These are phyloP conservation scores for Enhydra lutris DNA, from an alignment of 2,113 vertebrate genomes.

Conservation along the genomic window DNA sequence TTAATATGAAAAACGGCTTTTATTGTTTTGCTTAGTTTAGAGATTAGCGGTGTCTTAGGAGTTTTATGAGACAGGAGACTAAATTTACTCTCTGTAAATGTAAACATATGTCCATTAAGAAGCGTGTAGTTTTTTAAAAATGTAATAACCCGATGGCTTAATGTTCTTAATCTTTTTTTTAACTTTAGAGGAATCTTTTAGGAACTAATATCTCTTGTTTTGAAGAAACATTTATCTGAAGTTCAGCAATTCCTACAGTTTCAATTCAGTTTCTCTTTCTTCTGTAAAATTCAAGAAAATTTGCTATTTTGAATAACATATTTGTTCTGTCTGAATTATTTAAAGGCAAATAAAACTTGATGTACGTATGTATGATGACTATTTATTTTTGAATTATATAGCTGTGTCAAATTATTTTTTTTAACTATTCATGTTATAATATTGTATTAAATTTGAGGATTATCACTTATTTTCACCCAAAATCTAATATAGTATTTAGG, in stretches of 20 bases:
- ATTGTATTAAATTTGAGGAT: conserved; percentile 28
- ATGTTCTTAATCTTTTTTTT: conserved; percentile 67
- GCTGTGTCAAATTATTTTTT: conserved; percentile 40
- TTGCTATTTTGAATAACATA: conserved; percentile 43
- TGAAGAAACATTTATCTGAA: conserved; percentile 72
- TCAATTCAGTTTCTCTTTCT: conserved; percentile 71
- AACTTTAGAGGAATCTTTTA: conserved; percentile 66
- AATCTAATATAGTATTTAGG: background rate
- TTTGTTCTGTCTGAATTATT: conserved; percentile 46
- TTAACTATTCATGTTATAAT: background rate
- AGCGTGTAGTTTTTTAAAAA: conserved; percentile 35
- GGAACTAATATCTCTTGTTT: conserved; percentile 70
- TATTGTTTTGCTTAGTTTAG: conserved; percentile 43
- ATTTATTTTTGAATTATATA: conserved; percentile 34
- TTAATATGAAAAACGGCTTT: conserved; percentile 29
- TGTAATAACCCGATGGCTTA: conserved; percentile 37
- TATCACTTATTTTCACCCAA: conserved; percentile 28
- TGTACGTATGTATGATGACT: background rate
- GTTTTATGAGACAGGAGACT: conserved; percentile 55
- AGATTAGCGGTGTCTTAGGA: background rate
- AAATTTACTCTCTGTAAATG: conserved; percentile 39
- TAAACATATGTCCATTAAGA: conserved; percentile 22
- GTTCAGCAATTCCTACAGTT: conserved; percentile 61
- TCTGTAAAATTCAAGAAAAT: conserved; percentile 61
- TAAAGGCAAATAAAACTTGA: conserved; percentile 70